Evolutionary conservation across 2,888 invertebrate genomes (phyloP), one percentile per base, ranked within the genome.

Genomic region (Mycalesis mineus): DNA sequence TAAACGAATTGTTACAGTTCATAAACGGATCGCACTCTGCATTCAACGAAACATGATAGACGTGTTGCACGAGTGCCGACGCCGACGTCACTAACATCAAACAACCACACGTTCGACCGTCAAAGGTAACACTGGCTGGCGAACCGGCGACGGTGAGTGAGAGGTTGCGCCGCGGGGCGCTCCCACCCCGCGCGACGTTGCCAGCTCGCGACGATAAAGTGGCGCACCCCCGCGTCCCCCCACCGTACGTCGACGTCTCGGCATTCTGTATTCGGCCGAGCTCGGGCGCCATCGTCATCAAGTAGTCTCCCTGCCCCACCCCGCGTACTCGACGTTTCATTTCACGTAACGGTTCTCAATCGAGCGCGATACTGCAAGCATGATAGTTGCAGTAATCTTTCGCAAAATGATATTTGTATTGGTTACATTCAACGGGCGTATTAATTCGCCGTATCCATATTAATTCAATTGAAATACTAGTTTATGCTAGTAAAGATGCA

Each of bases 121-220:
- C 86, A 91, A 91, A 91, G 91, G 91, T 91, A 91, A 92, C 91
- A 92, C 91, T 91, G 91, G 86, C 84, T 83, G 82, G 82, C 78
- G 83, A 86, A 78, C 84, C 85, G 86, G 90, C 71, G 68, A 89
- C 84, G 89, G 88, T 91, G 92, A 92, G 91, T 84, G 85, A 86
- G 91, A 91, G 91, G 91, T 91, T 85, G 87, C 83, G 86, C 80
- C 71, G 87, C 84, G 90, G 88, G 87, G 88, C 80, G 88, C 84
- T 82, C 79, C 83, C 84, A 82, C 85, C 87, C 88, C 84, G 86
- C 83, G 90, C 90, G 84, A 73, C 80, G 90, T 90, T 90, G 88
- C 90, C 90, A 84, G 85, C 83, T 85, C 87, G 85, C 80, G 65
- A 86, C 84, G 88, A 84, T 88, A 88, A 71, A 88, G 88, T 89